Evolutionary conservation across 2,888 invertebrate species (phyloP).

Genomic region (Proisotoma minuta): DNA sequence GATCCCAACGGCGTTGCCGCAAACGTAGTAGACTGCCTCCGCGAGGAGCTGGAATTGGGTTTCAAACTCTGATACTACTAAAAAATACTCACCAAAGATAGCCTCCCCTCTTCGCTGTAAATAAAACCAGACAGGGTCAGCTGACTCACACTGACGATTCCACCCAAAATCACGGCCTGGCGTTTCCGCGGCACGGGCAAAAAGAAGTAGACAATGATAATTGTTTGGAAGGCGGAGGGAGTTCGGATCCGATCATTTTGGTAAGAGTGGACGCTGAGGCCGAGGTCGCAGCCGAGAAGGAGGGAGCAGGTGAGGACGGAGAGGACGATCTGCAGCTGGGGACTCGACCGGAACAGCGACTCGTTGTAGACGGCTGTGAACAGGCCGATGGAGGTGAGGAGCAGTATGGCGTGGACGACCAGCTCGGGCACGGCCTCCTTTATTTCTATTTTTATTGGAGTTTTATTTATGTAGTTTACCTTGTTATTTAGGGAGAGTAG

Average conservation of each 20-base stretch:
- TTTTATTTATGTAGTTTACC: too few species aligned
- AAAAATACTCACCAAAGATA: neutral
- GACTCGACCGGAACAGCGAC: constrained; percentile 51
- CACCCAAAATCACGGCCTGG: constrained; percentile 65
- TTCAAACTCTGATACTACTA: neutral
- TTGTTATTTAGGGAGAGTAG: too few species aligned
- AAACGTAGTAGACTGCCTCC: constrained; percentile 67
- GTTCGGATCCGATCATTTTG: constrained; percentile 33
- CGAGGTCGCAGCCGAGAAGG: constrained; percentile 42
- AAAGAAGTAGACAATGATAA: constrained; percentile 77
- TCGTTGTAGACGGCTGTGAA: constrained; percentile 55
- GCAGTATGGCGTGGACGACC: constrained; percentile 52
- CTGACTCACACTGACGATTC: constrained; percentile 64
- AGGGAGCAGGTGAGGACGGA: constrained; percentile 49
- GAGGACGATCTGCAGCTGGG: constrained; percentile 52
- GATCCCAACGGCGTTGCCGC: constrained; percentile 76
- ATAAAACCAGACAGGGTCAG: constrained; percentile 56
- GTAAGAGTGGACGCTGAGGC: constrained; percentile 40
- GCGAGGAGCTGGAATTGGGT: constrained; percentile 59
- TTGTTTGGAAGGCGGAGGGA: constrained; percentile 52
- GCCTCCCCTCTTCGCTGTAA: neutral
- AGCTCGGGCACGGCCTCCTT: constrained; percentile 53
- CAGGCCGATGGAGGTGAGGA: constrained; percentile 53
- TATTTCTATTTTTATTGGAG: too few species aligned
- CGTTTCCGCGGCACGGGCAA: constrained; percentile 71